These are phyloP conservation scores for Aleiodes testaceus DNA, from an alignment of 2,888 invertebrate genomes.

Conservation along the genomic window DNA sequence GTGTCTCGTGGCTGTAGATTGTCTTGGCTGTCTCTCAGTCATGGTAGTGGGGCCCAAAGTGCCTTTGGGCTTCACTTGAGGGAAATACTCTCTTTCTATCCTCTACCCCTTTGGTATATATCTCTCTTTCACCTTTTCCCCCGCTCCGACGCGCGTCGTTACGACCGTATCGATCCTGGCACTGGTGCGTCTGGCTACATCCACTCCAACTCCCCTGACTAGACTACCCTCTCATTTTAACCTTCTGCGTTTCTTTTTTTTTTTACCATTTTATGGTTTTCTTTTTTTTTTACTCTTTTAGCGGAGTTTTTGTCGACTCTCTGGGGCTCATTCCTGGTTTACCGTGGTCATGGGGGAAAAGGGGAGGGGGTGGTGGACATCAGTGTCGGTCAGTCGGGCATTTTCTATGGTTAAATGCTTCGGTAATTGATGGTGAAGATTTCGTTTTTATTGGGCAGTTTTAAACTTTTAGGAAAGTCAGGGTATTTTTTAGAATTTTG, in stretches of 20 bases:
- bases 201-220: conserved; percentile 35
- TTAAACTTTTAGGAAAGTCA: too few relatives aligned
- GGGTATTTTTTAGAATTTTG: too few relatives aligned
- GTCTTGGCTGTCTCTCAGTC: conserved; percentile 27
- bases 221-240: conserved; percentile 34
- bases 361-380: conserved; percentile 10
- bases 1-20: neutral
- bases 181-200: conserved; percentile 44
- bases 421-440: conserved; percentile 7
- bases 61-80: conserved; percentile 24
- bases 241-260: conserved; percentile 23
- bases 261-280: conserved; percentile 35
- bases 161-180: conserved; percentile 45
- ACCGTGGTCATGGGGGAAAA: neutral
- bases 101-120: neutral
- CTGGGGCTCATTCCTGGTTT: conserved; percentile 27
- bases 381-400: conserved; percentile 33
- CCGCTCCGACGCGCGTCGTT: conserved; percentile 44
- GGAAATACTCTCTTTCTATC: conserved; percentile 6
- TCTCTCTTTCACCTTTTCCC: conserved; percentile 5
- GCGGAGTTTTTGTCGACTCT: conserved; percentile 37
- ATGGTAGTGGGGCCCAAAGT: conserved; percentile 12
- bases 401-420: conserved; percentile 26
- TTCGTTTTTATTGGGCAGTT: too few relatives aligned
- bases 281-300: conserved; percentile 44